Evolutionary conservation across 37 sponge, comb jelly and placozoan species (phyloP).

Genomic region (Halisarca cf. caerulea): DNA sequence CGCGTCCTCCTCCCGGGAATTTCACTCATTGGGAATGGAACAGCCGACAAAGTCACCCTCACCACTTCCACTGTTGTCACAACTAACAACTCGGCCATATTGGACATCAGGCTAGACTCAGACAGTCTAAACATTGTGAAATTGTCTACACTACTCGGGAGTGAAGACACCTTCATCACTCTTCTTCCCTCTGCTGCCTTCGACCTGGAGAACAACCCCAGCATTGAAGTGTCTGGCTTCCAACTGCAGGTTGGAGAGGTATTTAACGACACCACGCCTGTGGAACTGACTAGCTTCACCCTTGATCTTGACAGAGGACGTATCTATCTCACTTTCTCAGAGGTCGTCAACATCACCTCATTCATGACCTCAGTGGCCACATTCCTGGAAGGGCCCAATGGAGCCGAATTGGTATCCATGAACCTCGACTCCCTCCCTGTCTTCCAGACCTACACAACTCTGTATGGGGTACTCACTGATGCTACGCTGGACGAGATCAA

Average conservation of each 20-base stretch:
- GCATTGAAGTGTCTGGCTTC: slow-evolving; percentile 36
- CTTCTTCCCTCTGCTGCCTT: slow-evolving; percentile 26
- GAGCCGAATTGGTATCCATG: slow-evolving; percentile 33
- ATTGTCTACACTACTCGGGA: slow-evolving; percentile 25
- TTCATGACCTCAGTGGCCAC: slow-evolving; percentile 32
- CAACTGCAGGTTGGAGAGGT: slow-evolving; percentile 21
- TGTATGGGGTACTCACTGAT: slow-evolving; percentile 42
- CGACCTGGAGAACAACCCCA: slow-evolving; percentile 61
- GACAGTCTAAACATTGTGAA: slow-evolving; percentile 67
- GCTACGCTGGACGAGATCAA: slow-evolving; percentile 70
- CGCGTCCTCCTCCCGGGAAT: slow-evolving; percentile 37
- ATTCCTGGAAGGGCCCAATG: slow-evolving; percentile 50
- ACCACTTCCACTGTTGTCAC: slow-evolving; percentile 33
- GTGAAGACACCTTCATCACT: slow-evolving; percentile 54
- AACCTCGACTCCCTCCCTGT: neutral
- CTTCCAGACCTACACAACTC: slow-evolving; percentile 30
- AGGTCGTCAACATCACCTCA: slow-evolving; percentile 57
- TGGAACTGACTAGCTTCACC: slow-evolving; percentile 39
- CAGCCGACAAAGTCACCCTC: slow-evolving; percentile 33
- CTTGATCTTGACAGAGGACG: slow-evolving; percentile 61
- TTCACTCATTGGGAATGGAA: slow-evolving; percentile 13
- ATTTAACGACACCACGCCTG: slow-evolving; percentile 56
- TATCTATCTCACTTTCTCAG: slow-evolving; percentile 65
- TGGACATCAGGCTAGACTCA: slow-evolving; percentile 47
- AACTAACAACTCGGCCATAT: slow-evolving; percentile 22